phyloP scores from a whole-genome alignment of 2,797 vertebrate species.

The Cyclura pinguis region DNA sequence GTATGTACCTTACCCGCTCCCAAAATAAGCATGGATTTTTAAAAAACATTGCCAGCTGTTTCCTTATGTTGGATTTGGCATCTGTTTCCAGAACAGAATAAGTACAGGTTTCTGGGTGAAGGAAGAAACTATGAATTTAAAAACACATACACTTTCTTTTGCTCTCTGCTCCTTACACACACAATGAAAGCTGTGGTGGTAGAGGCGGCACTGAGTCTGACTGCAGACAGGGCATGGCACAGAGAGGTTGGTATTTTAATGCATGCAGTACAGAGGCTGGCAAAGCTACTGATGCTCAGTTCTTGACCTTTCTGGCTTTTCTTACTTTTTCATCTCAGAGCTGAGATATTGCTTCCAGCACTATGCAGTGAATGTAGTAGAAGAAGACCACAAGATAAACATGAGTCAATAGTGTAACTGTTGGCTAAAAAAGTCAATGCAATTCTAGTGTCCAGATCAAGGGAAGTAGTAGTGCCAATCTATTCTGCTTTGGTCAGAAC shows the following conservation, averaged over 20 bases:
- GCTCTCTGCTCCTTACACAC: neutral
- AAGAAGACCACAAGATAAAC: no score
- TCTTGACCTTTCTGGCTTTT: neutral
- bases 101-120: constrained; percentile 37
- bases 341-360: neutral
- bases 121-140: constrained; percentile 38
- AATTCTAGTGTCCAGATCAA: no score
- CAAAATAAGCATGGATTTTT: constrained; percentile 33
- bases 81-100: constrained; percentile 50
- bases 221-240: neutral
- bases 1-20: constrained; percentile 48
- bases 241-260: neutral
- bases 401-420: no score
- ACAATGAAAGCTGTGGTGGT: neutral
- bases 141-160: neutral
- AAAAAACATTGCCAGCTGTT: constrained; percentile 53
- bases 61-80: constrained; percentile 57
- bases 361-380: neutral
- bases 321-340: neutral
- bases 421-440: no score
- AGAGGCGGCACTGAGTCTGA: neutral
- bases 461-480: no score
- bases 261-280: neutral
- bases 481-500: no score
- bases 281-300: neutral